Percentiles rank a stretch among this genome's conserved stretches.
Conservation (phyloP, 1,140 invertebrate species). For the Helicoverpa zea region DNA sequence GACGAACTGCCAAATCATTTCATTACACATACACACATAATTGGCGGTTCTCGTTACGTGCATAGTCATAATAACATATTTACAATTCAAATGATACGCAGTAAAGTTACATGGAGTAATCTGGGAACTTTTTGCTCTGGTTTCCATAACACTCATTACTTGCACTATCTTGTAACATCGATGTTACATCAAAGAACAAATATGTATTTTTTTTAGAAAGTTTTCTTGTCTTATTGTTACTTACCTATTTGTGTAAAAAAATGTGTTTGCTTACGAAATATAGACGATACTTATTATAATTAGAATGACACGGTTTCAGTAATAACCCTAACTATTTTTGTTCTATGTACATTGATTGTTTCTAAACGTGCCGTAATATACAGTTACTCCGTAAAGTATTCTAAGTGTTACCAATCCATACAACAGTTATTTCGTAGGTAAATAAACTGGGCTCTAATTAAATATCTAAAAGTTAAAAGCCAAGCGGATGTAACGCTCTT, state of each 20-base stretch:
- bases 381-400: too few species aligned
- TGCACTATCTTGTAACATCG: slow-evolving; percentile 5
- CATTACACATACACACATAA: slow-evolving; percentile 12
- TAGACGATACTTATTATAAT: too few species aligned
- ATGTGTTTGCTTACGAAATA: neutral
- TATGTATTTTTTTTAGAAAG: slow-evolving; percentile 3
- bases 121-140: slow-evolving; percentile 59
- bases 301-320: too few species aligned
- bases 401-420: too few species aligned
- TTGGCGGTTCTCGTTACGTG: slow-evolving; percentile 35
- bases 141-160: slow-evolving; percentile 54
- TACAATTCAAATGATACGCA: slow-evolving; percentile 34
- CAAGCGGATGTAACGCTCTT: slow-evolving; percentile 2
- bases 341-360: too few species aligned
- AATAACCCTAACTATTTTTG: too few species aligned
- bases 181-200: slow-evolving; percentile 21
- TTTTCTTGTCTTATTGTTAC: neutral
- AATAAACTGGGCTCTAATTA: neutral
- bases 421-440: too few species aligned
- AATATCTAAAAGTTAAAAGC: neutral
- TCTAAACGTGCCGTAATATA: too few species aligned
- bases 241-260: neutral
- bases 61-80: slow-evolving; percentile 43
- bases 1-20: slow-evolving; percentile 3
- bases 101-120: slow-evolving; percentile 51